Base-by-base conservation (phyloP, 2,888 invertebrate genomes). In the Drosophila lacicola region DNA sequence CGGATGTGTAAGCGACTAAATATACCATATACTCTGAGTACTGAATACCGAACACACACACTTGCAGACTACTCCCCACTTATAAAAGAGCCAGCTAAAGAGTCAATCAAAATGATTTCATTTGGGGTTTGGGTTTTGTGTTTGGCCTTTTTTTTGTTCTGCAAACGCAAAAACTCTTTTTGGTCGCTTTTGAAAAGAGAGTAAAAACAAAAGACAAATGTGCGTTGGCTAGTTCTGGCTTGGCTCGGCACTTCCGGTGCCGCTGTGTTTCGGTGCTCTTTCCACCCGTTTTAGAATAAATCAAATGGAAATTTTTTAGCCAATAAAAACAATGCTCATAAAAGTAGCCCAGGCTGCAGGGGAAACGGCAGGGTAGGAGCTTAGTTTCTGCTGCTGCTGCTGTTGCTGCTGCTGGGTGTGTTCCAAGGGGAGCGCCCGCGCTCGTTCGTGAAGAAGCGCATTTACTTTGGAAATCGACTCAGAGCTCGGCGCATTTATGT, bases 211-310 rank as follows among this genome's bases (percentile, higher is more conserved):
- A 51, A 75, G 74, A 62, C 85, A 78, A 80, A 72, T 76, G 78
- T 79, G 56, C 63, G 67, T 73, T 65, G 72, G 65, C 36, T 61
- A 67, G 56, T 75, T 70, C 60, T 55, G 82, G 67, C 64, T 69
- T 66, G 56, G 78, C 78, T 68, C 54, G 80, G 85, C 85, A 84
- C 79, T 89, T 89, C 90, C 89, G 90, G 85, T 85, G 29, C 71
- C 56, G 55, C 25, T 34, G 44, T 37, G 34, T 47, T 54, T 54
- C 39, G 41, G 53, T 53, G 39, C 66, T 33, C 42, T 62, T 3
- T 67, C 57, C 67, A 63, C 47, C 29, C 29, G 29, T 29, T 80
- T 88, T 74, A 80, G 84, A 90, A 78, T 83, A 90, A 90, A 90
- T 91, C 90, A 89, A 88, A 81, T 77, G 90, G 84, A 90, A 90